Conservation (phyloP, 1,140 invertebrate species). For the Camponotus floridanus region DNA sequence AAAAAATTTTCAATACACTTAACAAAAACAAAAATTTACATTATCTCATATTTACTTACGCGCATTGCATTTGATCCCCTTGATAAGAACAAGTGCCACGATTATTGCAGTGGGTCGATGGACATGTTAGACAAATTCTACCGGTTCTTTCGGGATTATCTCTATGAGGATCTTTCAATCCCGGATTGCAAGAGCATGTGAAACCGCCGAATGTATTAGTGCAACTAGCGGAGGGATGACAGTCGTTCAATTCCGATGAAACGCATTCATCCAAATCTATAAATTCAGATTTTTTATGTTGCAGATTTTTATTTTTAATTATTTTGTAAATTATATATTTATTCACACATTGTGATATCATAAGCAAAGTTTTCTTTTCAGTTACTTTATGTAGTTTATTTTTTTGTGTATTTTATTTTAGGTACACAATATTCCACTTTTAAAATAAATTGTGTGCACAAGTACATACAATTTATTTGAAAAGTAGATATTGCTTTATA, state of each 20-base stretch:
- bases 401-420: too few relatives aligned
- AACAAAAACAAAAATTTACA: neutral
- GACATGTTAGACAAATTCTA: conserved; percentile 92
- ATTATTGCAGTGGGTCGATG: conserved; percentile 92
- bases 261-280: conserved; percentile 96
- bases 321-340: too few relatives aligned
- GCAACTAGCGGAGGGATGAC: conserved; percentile 94
- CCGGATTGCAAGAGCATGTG: conserved; percentile 93
- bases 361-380: neutral
- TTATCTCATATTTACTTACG: conserved; percentile 86
- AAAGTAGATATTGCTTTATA: neutral
- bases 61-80: conserved; percentile 92
- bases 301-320: neutral
- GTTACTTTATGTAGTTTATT: neutral
- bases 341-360: neutral
- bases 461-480: too few relatives aligned
- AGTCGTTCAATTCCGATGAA: conserved; percentile 95
- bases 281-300: conserved; percentile 64
- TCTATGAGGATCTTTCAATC: conserved; percentile 91
- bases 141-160: conserved; percentile 89
- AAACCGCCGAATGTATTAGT: conserved; percentile 96
- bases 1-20: neutral
- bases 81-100: conserved; percentile 93
- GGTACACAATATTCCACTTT: too few relatives aligned
- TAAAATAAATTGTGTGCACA: too few relatives aligned